Conservation (phyloP, 1,140 invertebrate genomes). For the Papilio polytes region DNA sequence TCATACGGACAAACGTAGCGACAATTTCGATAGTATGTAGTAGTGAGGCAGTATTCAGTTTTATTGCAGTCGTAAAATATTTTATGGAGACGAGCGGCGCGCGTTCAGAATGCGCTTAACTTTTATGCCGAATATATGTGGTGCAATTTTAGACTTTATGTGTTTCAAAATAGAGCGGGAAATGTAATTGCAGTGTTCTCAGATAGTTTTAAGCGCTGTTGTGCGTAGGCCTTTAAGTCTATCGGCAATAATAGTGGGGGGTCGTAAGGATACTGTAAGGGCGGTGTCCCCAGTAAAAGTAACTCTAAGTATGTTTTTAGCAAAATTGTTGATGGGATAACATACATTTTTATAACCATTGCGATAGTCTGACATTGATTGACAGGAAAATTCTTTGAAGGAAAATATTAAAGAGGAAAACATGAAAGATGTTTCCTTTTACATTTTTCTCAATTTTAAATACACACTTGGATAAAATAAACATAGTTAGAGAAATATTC, state of each 20-base stretch:
- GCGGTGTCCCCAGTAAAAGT: slow-evolving; percentile 14
- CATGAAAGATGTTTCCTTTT: not conserved
- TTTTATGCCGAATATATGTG: slow-evolving; percentile 39
- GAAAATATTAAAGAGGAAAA: not conserved
- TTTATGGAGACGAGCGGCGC: slow-evolving; percentile 60
- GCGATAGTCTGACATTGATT: slow-evolving; percentile 10
- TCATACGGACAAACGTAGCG: slow-evolving; percentile 29
- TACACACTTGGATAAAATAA: not conserved
- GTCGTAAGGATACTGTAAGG: slow-evolving; percentile 24
- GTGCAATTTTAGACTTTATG: slow-evolving; percentile 3
- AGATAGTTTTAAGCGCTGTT: slow-evolving; percentile 33
- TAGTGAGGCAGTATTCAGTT: slow-evolving; percentile 60
- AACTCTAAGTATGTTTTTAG: slow-evolving; percentile 22
- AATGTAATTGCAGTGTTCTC: not conserved
- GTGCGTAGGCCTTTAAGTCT: slow-evolving; percentile 36
- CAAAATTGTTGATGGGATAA: slow-evolving; percentile 26
- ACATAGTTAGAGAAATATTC: not conserved
- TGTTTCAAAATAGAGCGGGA: not conserved
- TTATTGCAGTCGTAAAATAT: slow-evolving; percentile 64
- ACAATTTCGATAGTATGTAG: slow-evolving; percentile 2
- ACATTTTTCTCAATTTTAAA: not conserved
- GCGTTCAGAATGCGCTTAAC: slow-evolving; percentile 59
- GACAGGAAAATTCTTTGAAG: not conserved
- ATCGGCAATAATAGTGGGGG: slow-evolving; percentile 31
- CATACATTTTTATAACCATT: slow-evolving; percentile 1